Evolutionary conservation across 2,113 vertebrate genomes (phyloP).

Genomic region (Heliornis fulica): DNA sequence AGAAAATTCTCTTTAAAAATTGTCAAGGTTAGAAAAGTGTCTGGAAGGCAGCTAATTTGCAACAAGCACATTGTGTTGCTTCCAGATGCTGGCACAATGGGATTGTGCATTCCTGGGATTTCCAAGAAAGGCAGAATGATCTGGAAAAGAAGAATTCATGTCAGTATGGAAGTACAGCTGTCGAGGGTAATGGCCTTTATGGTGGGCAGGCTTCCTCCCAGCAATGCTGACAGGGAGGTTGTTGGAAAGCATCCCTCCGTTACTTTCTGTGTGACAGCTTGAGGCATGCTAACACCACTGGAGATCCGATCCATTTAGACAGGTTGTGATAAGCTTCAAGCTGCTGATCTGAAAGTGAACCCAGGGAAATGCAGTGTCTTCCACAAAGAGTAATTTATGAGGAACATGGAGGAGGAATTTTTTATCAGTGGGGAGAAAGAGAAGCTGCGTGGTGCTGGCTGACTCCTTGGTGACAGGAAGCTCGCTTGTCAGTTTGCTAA

Average conservation of each 20-base stretch:
- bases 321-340: not conserved
- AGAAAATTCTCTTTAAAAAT: not conserved
- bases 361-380: not conserved
- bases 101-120: not conserved
- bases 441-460: not conserved
- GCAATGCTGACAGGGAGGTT: not conserved
- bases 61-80: not conserved
- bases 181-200: not conserved
- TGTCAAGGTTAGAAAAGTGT: not conserved
- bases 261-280: not conserved
- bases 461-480: not conserved
- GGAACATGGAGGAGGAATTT: not conserved
- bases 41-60: not conserved
- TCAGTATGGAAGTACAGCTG: not conserved
- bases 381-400: not conserved
- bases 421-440: not conserved
- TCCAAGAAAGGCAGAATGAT: not conserved
- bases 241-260: not conserved
- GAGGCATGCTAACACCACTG: not conserved
- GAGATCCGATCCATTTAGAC: not conserved
- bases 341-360: not conserved
- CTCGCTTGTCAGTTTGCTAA: not conserved
- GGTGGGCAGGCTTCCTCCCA: not conserved
- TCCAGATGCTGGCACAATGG: not conserved
- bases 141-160: not conserved